A percentile compares a stretch with the other conserved stretches of the same genome.
phyloP scores from a whole-genome alignment of 2,797 vertebrate genomes.

The Coregonus sp. region DNA sequence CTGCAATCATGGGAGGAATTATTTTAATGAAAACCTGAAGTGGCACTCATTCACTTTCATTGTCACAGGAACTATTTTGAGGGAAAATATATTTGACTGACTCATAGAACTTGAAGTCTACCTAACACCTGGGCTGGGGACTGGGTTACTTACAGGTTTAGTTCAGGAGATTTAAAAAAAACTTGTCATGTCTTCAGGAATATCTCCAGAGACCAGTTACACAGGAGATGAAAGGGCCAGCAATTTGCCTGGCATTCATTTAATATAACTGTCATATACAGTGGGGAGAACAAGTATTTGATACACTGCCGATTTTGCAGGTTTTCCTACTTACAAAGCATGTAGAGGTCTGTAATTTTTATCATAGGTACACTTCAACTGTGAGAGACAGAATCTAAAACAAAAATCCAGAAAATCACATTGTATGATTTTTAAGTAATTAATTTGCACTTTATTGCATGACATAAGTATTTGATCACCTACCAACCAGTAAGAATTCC shows the following conservation, averaged over 20 bases:
- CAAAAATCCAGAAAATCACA: no score
- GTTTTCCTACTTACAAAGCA: no score
- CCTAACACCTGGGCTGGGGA: neutral
- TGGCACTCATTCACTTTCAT: neutral
- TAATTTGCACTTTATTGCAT: no score
- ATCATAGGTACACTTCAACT: no score
- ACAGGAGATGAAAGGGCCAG: neutral
- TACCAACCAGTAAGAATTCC: no score
- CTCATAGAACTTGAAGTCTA: neutral
- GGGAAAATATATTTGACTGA: neutral
- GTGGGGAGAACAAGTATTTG: no score
- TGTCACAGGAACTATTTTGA: neutral
- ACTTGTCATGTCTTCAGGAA: neutral
- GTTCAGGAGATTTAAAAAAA: neutral
- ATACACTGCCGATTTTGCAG: no score
- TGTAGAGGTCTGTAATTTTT: no score
- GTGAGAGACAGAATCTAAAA: no score
- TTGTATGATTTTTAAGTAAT: no score
- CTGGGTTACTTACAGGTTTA: neutral
- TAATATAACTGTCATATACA: neutral
- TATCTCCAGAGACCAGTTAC: neutral
- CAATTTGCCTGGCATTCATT: neutral
- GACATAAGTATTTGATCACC: no score
- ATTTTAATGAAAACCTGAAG: slow-evolving; percentile 2
- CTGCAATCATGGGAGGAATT: neutral